Conservation (phyloP, 2,797 vertebrate genomes). For the Microhierax caerulescens region DNA sequence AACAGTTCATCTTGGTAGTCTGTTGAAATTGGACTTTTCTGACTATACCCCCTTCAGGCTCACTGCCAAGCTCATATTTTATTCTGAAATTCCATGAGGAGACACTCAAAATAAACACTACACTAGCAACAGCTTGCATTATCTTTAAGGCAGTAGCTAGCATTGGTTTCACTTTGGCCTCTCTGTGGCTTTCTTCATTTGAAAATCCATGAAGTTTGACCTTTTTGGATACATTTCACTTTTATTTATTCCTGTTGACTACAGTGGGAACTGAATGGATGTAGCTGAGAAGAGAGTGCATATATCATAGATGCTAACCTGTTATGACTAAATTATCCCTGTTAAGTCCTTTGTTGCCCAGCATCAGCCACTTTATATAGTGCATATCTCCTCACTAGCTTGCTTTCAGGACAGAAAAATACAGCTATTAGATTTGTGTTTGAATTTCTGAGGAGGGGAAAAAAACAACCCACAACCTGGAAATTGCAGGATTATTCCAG, state of each 20-base stretch:
- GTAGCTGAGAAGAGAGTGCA: neutral
- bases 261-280: neutral
- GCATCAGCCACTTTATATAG: neutral
- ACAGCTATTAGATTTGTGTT: neutral
- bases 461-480: neutral
- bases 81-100: constrained; percentile 25
- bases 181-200: constrained; percentile 7
- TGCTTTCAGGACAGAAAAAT: neutral
- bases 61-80: constrained; percentile 40
- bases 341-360: neutral
- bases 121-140: constrained; percentile 24
- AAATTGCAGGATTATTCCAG: constrained; percentile 12
- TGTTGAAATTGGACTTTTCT: constrained; percentile 50
- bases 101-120: constrained; percentile 51
- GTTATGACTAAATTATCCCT: constrained; percentile 25
- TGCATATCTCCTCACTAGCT: neutral
- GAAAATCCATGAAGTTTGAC: constrained; percentile 19
- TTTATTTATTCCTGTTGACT: neutral
- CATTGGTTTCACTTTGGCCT: neutral
- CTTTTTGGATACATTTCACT: constrained; percentile 30
- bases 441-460: neutral
- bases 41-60: constrained; percentile 28
- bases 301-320: neutral
- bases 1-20: constrained; percentile 39
- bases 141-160: neutral